These are phyloP conservation scores for Hecatera dysodea DNA, from an alignment of 2,888 invertebrate species.

Conservation along the genomic window DNA sequence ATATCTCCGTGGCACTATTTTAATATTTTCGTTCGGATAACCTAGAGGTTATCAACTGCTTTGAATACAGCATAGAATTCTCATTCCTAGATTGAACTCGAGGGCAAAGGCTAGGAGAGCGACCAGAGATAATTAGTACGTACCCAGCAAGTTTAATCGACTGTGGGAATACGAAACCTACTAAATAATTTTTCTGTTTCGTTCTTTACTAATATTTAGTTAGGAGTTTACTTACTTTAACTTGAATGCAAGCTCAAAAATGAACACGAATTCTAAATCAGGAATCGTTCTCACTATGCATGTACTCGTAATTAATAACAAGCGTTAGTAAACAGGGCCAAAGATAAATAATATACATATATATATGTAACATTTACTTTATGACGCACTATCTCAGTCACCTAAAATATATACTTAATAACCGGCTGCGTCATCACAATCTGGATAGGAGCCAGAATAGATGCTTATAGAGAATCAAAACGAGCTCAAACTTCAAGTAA, in stretches of 20 bases:
- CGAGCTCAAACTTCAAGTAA: neutral
- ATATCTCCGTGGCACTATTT: constrained; percentile 1
- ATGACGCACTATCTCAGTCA: neutral
- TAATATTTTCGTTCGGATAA: constrained; percentile 16
- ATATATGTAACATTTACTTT: neutral
- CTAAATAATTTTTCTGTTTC: constrained; percentile 11
- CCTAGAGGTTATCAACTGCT: constrained; percentile 25
- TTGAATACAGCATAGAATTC: constrained; percentile 4
- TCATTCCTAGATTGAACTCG: constrained; percentile 31
- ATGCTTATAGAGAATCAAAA: neutral
- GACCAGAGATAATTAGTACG: constrained; percentile 24
- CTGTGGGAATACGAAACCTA: neutral
- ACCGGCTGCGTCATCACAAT: constrained; percentile 3
- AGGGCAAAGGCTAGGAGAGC: constrained; percentile 7
- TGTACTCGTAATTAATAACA: neutral
- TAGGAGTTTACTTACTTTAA: constrained; percentile 1
- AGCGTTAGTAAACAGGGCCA: neutral
- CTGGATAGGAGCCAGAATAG: constrained; percentile 7
- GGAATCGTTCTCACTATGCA: neutral
- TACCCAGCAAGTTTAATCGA: constrained; percentile 6
- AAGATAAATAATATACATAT: constrained; percentile 1
- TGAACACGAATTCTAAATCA: neutral
- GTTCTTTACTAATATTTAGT: neutral
- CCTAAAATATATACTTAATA: constrained; percentile 8
- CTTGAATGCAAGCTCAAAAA: constrained; percentile 7